These are phyloP conservation scores for Ectemnius lituratus DNA, from an alignment of 2,888 invertebrate genomes.

Conservation along the genomic window DNA sequence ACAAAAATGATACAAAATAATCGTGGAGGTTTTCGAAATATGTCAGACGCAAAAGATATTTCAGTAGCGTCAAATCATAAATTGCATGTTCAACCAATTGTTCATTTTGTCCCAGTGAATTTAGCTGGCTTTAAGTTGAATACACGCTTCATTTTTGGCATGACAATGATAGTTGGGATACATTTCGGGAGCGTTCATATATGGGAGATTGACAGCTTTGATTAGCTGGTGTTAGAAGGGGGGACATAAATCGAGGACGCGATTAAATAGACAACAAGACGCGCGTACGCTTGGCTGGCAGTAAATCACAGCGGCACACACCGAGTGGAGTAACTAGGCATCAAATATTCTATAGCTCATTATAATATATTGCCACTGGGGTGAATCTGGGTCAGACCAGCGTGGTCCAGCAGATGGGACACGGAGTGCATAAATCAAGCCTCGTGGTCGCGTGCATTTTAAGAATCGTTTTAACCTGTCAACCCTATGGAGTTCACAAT, in stretches of 20 bases:
- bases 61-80: no score
- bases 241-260: neutral
- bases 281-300: neutral
- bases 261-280: neutral
- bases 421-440: constrained; percentile 33
- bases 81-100: no score
- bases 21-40: no score
- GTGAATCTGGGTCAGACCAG: constrained; percentile 31
- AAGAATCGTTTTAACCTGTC: constrained; percentile 11
- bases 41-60: no score
- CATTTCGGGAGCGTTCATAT: no score
- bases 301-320: constrained; percentile 17
- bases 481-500: no score
- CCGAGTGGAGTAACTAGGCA: constrained; percentile 34
- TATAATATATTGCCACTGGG: constrained; percentile 40
- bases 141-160: no score
- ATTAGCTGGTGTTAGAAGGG: neutral
- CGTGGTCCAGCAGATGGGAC: constrained; percentile 24
- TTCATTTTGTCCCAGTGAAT: no score
- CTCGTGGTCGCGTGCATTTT: constrained; percentile 35
- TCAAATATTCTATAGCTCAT: constrained; percentile 42
- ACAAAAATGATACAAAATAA: no score
- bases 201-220: neutral
- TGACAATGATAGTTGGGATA: no score
- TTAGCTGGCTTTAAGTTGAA: no score